These are phyloP conservation scores for Hydrolagus colliei DNA, from an alignment of 2,797 vertebrate species.

Conservation along the genomic window DNA sequence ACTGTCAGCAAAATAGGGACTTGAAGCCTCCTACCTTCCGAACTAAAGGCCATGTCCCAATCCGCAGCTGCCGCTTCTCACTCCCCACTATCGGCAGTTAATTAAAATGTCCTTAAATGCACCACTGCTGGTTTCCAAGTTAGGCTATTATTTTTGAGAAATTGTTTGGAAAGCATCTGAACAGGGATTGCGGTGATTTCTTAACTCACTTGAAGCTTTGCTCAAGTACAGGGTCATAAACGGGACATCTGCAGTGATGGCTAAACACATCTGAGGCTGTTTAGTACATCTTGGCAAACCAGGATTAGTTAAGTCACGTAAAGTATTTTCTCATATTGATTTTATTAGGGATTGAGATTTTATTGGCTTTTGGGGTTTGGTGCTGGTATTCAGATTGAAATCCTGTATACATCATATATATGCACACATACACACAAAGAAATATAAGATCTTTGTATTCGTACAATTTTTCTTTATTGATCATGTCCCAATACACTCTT, in stretches of 20 bases:
- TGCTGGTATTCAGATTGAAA: background rate
- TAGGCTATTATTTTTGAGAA: background rate
- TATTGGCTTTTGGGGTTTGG: slow-evolving; percentile 1
- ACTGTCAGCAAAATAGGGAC: no score
- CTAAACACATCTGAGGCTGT: background rate
- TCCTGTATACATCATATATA: background rate
- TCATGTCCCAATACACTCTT: no score
- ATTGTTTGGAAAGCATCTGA: no score
- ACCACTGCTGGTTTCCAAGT: background rate
- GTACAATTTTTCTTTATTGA: no score
- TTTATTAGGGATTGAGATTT: slow-evolving; percentile 10
- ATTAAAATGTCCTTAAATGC: background rate
- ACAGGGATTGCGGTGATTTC: no score
- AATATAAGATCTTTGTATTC: no score
- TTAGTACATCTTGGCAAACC: background rate
- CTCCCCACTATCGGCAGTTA: no score
- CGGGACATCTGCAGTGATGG: background rate
- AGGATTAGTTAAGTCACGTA: slow-evolving; percentile 2
- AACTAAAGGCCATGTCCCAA: no score
- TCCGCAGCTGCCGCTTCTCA: no score
- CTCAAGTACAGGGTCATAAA: background rate
- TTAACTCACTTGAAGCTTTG: background rate
- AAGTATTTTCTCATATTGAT: slow-evolving; percentile 23
- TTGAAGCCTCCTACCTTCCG: no score
- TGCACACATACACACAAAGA: background rate